Conservation (phyloP, 2,113 vertebrate genomes). For the Prinia subflava region DNA sequence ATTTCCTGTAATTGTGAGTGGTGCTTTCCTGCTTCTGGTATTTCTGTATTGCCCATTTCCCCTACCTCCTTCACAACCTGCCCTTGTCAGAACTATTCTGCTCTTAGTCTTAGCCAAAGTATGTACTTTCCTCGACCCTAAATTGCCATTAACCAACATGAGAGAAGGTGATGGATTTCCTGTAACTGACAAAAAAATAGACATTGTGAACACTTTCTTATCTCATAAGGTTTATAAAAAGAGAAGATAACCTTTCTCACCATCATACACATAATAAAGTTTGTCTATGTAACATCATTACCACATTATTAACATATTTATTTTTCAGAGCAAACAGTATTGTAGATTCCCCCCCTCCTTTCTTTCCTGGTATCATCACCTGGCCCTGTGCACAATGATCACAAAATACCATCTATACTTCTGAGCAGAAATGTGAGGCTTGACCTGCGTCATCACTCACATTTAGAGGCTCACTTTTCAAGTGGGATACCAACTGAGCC, state of each 20-base stretch:
- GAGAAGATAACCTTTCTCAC: background rate
- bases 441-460: background rate
- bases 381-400: background rate
- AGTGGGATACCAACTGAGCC: background rate
- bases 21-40: background rate
- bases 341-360: background rate
- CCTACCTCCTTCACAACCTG: background rate
- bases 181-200: background rate
- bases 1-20: conserved; percentile 30
- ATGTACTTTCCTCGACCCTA: background rate
- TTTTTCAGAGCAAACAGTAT: background rate
- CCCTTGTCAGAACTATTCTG: background rate
- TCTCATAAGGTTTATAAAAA: background rate
- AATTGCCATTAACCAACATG: background rate
- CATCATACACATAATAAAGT: background rate
- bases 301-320: background rate
- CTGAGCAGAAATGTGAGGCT: conserved; percentile 8
- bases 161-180: background rate
- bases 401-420: background rate
- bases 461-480: conserved; percentile 23
- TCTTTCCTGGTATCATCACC: background rate
- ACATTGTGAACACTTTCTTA: background rate
- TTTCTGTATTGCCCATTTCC: background rate
- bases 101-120: background rate
- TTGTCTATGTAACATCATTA: background rate